Base-by-base conservation (phyloP, 92 coral and sea anemone species). In the Hydrozoanthus gracilis region DNA sequence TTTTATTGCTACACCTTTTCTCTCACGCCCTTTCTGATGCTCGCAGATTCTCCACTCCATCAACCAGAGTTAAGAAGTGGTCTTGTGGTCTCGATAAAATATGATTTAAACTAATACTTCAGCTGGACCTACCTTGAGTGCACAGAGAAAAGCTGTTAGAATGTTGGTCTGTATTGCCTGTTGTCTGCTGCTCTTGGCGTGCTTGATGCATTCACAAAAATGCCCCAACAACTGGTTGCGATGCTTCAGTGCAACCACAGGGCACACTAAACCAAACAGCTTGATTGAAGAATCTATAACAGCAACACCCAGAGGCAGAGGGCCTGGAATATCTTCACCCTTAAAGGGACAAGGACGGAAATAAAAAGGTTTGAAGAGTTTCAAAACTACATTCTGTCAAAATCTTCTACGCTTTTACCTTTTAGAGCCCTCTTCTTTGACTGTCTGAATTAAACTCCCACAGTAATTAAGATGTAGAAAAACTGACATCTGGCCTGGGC, bases 321-420 rank as follows among this genome's bases (percentile, higher is more conserved):
- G 99, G 15, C 99, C 99, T n/a, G 99, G 99, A 7, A 91, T 88
- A 78, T 97, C 99, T 82, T 92, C 94, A 72, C 95, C 96, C 98
- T 97, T 16, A 18, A 66, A 51, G 73, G 48, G n/a, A 52, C 46
- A 76, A 76, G 45, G 13, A 11, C 13, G 18, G 51, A 2, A 4
- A 3, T 7, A 6, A 44, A 8, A 49, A 65, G 1, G 4, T 5
- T 3, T 15, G 3, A 15, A n/a, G 7, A 49, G 20, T 12, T 70
- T 51, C 44, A 16, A 2, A 79, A 18, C 16, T 6, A 17, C 58
- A 60, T 44, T 20, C 44, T 44, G 1, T 39, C 7, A 3, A 6
- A 39, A 58, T 13, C 2, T 71, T 71, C 15, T 27, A 27, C 39
- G 39, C 39, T 27, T 27, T 27, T 27, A 27, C 39, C 39, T 27